Evolutionary conservation across 1,140 invertebrate species (phyloP).

Genomic region (Drosophila lacertosa): DNA sequence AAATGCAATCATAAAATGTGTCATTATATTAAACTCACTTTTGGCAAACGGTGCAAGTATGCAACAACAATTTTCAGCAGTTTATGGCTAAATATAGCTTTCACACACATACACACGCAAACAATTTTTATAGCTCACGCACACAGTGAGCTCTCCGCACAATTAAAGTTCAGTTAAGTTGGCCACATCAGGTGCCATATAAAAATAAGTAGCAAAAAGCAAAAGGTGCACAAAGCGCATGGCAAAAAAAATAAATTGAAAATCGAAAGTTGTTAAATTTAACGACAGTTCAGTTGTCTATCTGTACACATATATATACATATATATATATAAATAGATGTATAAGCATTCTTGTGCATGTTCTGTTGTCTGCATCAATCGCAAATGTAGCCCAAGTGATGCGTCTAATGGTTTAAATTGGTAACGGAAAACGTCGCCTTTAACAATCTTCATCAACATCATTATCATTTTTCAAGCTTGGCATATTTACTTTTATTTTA

Average conservation of each 20-base stretch:
- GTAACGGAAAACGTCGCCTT: constrained; percentile 54
- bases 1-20: constrained; percentile 82
- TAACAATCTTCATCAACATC: neutral
- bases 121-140: neutral
- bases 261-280: constrained; percentile 77
- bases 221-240: constrained; percentile 20
- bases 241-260: constrained; percentile 56
- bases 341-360: neutral
- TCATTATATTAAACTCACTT: constrained; percentile 75
- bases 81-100: neutral
- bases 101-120: neutral
- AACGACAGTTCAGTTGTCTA: constrained; percentile 34
- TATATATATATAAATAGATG: neutral
- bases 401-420: constrained; percentile 55
- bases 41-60: constrained; percentile 46
- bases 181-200: constrained; percentile 6
- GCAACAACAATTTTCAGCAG: constrained; percentile 40
- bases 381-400: constrained; percentile 12
- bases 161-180: constrained; percentile 59
- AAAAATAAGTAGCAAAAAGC: constrained; percentile 7
- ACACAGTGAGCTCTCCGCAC: constrained; percentile 1
- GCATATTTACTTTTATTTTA: constrained; percentile 73
- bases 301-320: neutral
- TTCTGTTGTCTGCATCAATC: neutral
- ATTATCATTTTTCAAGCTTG: constrained; percentile 47